Evolutionary conservation across 2,113 vertebrate genomes (phyloP).

Genomic region (Rhinolophus sinicus): DNA sequence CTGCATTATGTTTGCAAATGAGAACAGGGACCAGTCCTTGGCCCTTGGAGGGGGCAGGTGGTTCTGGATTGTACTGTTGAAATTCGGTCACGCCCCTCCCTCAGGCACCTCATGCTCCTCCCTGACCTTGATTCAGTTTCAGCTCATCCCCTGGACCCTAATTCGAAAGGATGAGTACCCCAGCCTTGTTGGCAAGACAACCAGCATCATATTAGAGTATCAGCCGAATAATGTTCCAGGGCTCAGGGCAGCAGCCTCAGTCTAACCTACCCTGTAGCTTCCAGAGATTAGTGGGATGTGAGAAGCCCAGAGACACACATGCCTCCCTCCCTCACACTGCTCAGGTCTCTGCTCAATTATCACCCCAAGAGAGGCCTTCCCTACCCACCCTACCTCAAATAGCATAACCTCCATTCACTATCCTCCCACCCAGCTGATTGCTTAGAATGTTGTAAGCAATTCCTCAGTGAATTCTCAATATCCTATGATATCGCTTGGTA

Average conservation of each 20-base stretch:
- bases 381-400: not conserved
- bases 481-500: not conserved
- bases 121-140: not conserved
- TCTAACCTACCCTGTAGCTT: not conserved
- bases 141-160: not conserved
- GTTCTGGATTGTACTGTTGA: not conserved
- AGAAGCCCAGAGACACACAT: too few species aligned
- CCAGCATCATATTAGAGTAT: not conserved
- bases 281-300: rapidly evolving
- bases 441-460: not conserved
- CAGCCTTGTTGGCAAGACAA: not conserved
- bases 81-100: not conserved
- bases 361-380: not conserved
- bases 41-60: not conserved
- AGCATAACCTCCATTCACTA: not conserved
- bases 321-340: not conserved
- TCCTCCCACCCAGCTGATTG: not conserved
- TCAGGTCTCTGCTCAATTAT: not conserved
- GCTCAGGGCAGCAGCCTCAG: not conserved
- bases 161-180: not conserved
- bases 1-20: rapidly evolving
- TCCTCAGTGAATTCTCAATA: not conserved
- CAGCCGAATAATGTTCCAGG: not conserved
- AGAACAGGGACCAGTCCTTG: not conserved
- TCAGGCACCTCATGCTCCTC: not conserved